phyloP scores from a whole-genome alignment of 2,797 vertebrate species.

The Xenops minutus region DNA sequence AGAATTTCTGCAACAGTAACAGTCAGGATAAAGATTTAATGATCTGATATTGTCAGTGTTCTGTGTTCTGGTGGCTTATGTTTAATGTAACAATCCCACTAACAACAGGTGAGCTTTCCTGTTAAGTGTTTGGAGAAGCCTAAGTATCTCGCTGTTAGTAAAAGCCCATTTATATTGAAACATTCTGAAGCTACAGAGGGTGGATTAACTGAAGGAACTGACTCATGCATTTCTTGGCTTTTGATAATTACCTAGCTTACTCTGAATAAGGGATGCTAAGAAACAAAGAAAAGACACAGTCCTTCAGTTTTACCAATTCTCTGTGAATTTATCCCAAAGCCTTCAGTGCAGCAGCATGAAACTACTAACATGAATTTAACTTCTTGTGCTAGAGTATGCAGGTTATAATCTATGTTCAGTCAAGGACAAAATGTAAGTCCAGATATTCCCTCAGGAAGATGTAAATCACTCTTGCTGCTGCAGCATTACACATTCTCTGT shows the following conservation, averaged over 20 bases:
- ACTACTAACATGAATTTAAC: background rate
- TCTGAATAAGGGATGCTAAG: background rate
- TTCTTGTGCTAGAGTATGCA: background rate
- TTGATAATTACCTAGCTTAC: constrained; percentile 16
- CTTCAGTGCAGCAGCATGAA: background rate
- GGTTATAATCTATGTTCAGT: background rate
- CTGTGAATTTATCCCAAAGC: constrained; percentile 12
- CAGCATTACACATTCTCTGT: background rate
- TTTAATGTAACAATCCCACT: constrained; percentile 35
- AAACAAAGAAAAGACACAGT: background rate
- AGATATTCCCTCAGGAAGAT: background rate
- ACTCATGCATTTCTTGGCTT: constrained; percentile 14
- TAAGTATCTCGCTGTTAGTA: background rate
- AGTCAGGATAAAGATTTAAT: constrained; percentile 47
- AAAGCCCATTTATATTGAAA: constrained; percentile 27
- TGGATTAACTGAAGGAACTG: constrained; percentile 29
- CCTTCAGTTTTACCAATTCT: background rate
- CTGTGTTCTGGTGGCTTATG: constrained; percentile 38
- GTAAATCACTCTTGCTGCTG: background rate
- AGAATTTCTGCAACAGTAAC: background rate
- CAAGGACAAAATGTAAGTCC: background rate
- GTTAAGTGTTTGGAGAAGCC: constrained; percentile 11
- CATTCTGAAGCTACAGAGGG: constrained; percentile 2
- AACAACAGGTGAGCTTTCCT: constrained; percentile 29
- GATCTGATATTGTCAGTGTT: constrained; percentile 30